Evolutionary conservation across 2,113 vertebrate genomes (phyloP).

Genomic region (Polypterus bichir): DNA sequence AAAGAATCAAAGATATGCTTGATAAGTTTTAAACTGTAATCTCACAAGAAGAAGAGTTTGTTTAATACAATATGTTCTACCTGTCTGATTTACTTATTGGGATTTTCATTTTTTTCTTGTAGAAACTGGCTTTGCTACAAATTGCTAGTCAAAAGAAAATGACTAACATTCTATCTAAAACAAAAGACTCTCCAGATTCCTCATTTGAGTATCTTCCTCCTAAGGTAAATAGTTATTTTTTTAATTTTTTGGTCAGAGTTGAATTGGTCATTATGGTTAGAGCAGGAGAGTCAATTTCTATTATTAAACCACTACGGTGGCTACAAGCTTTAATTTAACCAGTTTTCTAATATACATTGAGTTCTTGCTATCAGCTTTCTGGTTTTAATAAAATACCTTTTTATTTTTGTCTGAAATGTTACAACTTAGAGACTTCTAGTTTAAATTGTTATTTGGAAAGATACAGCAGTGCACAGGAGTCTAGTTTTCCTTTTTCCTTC

Average conservation of each 20-base stretch:
- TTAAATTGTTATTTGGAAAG: too few relatives aligned
- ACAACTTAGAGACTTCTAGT: too few relatives aligned
- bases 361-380: too few relatives aligned
- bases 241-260: neutral
- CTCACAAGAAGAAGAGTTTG: neutral
- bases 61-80: neutral
- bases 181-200: constrained; percentile 42
- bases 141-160: constrained; percentile 59
- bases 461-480: too few relatives aligned
- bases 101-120: neutral
- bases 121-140: constrained; percentile 70
- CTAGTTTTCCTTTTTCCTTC: too few relatives aligned
- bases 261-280: constrained; percentile 1
- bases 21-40: too few relatives aligned
- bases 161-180: constrained; percentile 5
- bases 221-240: constrained; percentile 50
- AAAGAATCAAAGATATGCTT: too few relatives aligned
- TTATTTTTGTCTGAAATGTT: too few relatives aligned
- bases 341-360: constrained; percentile 3
- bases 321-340: neutral
- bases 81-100: neutral
- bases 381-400: too few relatives aligned
- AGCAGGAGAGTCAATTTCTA: constrained; percentile 1
- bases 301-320: neutral
- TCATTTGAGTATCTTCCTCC: constrained; percentile 79